Evolutionary conservation across 2,113 vertebrate genomes (phyloP).

Genomic region (Coturnix japonica): DNA sequence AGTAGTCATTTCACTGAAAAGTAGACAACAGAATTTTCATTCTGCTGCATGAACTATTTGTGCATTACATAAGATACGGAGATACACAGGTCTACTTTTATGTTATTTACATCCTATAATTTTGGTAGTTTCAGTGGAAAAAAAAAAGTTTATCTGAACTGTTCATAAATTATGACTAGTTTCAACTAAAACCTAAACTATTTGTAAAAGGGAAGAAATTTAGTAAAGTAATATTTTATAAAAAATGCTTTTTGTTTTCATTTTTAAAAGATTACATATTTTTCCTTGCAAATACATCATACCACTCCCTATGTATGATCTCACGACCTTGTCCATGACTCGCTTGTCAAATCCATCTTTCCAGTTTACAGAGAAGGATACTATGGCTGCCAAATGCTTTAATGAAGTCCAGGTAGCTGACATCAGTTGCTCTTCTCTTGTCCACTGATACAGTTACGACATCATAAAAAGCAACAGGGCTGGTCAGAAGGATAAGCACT

Average conservation of each 20-base stretch:
- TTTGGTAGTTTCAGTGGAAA: neutral
- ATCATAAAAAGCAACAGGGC: too few species aligned
- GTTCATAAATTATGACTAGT: neutral
- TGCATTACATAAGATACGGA: neutral
- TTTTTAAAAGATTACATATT: neutral
- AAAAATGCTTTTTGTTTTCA: neutral
- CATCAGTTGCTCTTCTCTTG: too few species aligned
- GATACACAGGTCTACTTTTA: neutral
- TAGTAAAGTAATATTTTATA: neutral
- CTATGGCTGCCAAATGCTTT: too few species aligned
- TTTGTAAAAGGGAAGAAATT: neutral
- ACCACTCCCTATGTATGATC: too few species aligned
- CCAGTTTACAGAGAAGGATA: too few species aligned
- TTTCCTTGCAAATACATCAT: neutral
- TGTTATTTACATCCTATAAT: neutral
- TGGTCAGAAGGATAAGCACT: too few species aligned
- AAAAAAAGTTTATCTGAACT: neutral
- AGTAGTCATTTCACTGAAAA: neutral
- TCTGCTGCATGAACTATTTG: neutral
- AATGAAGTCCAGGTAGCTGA: too few species aligned
- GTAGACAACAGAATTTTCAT: neutral
- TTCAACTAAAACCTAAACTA: neutral
- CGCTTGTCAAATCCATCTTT: too few species aligned
- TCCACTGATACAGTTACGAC: too few species aligned
- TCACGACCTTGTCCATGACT: too few species aligned